Evolutionary conservation across 2,888 invertebrate species (phyloP).

Genomic region (Bellardia bayeri): DNA sequence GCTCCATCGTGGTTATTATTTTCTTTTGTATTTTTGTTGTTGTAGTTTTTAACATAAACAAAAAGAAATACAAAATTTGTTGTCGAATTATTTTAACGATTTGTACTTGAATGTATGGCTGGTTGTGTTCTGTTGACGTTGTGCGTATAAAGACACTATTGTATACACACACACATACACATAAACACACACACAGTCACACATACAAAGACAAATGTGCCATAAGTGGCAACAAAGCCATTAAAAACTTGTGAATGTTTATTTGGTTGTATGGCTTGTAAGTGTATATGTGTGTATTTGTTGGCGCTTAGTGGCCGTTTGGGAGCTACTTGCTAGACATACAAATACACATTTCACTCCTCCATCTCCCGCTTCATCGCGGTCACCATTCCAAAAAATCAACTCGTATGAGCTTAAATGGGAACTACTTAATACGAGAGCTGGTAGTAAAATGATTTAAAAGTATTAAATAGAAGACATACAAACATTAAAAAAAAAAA

Average conservation of each 20-base stretch:
- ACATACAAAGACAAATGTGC: slow-evolving; percentile 51
- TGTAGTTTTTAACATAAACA: slow-evolving; percentile 42
- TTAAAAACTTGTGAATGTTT: slow-evolving; percentile 77
- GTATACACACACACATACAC: slow-evolving; percentile 69
- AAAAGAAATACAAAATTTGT: slow-evolving; percentile 19
- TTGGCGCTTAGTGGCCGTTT: slow-evolving; percentile 83
- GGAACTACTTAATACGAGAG: not conserved
- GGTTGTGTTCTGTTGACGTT: slow-evolving; percentile 43
- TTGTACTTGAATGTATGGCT: slow-evolving; percentile 43
- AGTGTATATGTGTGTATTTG: slow-evolving; percentile 66
- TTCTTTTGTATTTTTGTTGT: slow-evolving; percentile 77
- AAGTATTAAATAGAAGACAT: not conserved
- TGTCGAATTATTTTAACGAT: slow-evolving; percentile 62
- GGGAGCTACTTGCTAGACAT: slow-evolving; percentile 79
- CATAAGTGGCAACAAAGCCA: slow-evolving; percentile 75
- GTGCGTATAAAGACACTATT: slow-evolving; percentile 56
- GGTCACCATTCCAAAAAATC: slow-evolving; percentile 16
- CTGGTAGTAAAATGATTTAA: not conserved
- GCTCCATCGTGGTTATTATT: slow-evolving; percentile 82
- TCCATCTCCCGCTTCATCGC: not conserved
- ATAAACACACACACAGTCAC: slow-evolving; percentile 58
- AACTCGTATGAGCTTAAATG: not conserved
- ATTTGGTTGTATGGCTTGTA: slow-evolving; percentile 65
- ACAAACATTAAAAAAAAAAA: not conserved
- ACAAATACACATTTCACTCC: slow-evolving; percentile 46